A percentile compares a stretch with the other conserved stretches of the same genome.
These are phyloP conservation scores for Ernsta delagoae DNA, from an alignment of 2,888 invertebrate genomes.

Conservation along the genomic window DNA sequence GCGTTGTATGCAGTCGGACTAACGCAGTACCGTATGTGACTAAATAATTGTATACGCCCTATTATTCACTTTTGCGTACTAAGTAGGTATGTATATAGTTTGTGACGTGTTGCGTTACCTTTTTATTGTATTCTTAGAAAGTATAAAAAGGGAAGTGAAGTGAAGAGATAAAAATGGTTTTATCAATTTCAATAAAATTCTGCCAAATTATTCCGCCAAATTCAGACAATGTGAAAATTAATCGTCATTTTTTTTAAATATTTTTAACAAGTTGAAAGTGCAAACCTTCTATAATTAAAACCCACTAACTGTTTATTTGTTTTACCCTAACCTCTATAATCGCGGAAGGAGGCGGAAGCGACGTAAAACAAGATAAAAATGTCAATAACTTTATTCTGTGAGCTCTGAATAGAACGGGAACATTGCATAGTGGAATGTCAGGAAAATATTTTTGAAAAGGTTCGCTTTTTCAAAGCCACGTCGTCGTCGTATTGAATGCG, in stretches of 20 bases:
- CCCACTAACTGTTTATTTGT: conserved; percentile 14
- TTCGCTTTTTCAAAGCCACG: conserved; percentile 79
- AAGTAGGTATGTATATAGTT: not conserved
- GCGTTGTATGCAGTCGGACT: conserved; percentile 6
- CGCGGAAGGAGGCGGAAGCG: conserved; percentile 30
- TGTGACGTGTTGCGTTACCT: too few species aligned
- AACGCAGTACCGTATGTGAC: not conserved
- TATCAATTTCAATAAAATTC: too few species aligned
- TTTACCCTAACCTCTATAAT: conserved; percentile 27
- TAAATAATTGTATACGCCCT: not conserved
- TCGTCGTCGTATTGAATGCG: conserved; percentile 84
- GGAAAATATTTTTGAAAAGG: conserved; percentile 81
- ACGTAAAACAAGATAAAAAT: conserved; percentile 43
- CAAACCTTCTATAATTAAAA: too few species aligned
- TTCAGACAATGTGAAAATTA: too few species aligned
- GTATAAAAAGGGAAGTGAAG: too few species aligned
- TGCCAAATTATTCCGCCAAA: too few species aligned
- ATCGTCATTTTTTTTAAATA: too few species aligned
- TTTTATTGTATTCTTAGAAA: too few species aligned
- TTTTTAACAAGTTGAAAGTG: too few species aligned
- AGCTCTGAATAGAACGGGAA: conserved; percentile 65
- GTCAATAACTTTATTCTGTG: conserved; percentile 53
- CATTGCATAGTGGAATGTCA: conserved; percentile 73
- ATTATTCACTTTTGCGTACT: not conserved
- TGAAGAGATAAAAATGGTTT: too few species aligned